Conservation (phyloP, 2,113 vertebrate species). For the Eidolon helvum region DNA sequence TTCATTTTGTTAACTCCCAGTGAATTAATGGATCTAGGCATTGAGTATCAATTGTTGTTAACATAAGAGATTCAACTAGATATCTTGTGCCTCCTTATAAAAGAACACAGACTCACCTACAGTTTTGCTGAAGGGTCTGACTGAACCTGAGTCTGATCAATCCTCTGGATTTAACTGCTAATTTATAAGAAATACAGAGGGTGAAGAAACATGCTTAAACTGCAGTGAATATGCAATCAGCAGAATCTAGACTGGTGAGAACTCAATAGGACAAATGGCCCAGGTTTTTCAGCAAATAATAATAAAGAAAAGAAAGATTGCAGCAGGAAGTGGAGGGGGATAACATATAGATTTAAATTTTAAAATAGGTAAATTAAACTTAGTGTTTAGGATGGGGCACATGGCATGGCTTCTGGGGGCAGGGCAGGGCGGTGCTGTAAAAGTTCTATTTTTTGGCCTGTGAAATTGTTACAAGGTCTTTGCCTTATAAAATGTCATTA, state of each 20-base stretch:
- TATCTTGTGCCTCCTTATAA: background rate
- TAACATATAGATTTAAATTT: background rate
- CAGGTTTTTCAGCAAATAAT: background rate
- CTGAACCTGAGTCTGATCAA: background rate
- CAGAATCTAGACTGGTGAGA: background rate
- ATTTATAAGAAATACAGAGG: background rate
- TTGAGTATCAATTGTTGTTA: background rate
- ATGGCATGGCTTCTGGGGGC: background rate
- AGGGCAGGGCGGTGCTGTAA: rapidly evolving
- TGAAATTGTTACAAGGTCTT: background rate
- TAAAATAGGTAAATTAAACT: background rate
- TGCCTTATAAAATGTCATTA: background rate
- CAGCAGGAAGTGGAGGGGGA: no score
- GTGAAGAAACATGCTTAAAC: background rate
- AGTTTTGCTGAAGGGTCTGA: background rate
- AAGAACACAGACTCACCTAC: background rate
- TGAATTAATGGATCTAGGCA: background rate
- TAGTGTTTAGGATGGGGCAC: background rate
- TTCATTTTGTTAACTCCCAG: background rate
- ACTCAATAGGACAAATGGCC: background rate
- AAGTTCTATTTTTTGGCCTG: background rate
- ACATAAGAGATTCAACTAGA: background rate
- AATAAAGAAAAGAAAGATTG: background rate
- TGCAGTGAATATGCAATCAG: background rate
- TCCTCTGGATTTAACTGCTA: background rate